Evolutionary conservation across 2,888 invertebrate species (phyloP).

Genomic region (Ornithoptera alexandrae): DNA sequence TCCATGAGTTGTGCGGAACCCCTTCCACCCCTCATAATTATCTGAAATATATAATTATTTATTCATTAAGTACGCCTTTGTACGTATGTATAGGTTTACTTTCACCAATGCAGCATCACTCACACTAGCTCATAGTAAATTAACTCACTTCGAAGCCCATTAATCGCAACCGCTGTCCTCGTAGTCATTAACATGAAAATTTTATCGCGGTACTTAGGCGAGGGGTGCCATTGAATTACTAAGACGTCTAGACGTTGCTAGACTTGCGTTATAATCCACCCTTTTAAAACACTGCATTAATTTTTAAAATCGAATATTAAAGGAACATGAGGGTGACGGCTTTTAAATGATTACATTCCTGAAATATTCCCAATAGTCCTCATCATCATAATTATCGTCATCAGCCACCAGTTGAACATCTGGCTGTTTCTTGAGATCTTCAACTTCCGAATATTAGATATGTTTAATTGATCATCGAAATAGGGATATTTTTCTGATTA

Average conservation of each 20-base stretch:
- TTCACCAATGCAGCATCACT: slow-evolving; percentile 3
- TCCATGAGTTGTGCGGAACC: too few relatives aligned
- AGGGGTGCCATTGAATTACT: not conserved
- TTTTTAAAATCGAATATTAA: too few relatives aligned
- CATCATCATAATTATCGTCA: too few relatives aligned
- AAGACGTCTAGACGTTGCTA: slow-evolving; percentile 9
- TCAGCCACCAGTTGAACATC: too few relatives aligned
- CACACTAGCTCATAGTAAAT: slow-evolving; percentile 5
- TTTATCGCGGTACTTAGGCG: slow-evolving; percentile 10
- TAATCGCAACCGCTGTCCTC: slow-evolving; percentile 9
- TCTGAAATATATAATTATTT: not conserved
- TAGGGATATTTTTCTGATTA: too few relatives aligned
- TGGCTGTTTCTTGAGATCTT: too few relatives aligned
- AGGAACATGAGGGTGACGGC: too few relatives aligned
- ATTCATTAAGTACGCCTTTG: too few relatives aligned
- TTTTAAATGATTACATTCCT: too few relatives aligned
- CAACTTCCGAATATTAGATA: too few relatives aligned
- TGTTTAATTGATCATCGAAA: too few relatives aligned
- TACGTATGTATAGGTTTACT: not conserved
- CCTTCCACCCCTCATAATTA: not conserved
- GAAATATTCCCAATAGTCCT: too few relatives aligned
- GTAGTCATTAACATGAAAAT: slow-evolving; percentile 19
- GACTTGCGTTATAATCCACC: slow-evolving; percentile 2
- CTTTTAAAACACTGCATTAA: not conserved
- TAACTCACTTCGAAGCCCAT: slow-evolving; percentile 13